Percentiles rank a stretch among this genome's conserved stretches.
phyloP scores from a whole-genome alignment of 2,113 vertebrate genomes.

The Heterocephalus glaber region DNA sequence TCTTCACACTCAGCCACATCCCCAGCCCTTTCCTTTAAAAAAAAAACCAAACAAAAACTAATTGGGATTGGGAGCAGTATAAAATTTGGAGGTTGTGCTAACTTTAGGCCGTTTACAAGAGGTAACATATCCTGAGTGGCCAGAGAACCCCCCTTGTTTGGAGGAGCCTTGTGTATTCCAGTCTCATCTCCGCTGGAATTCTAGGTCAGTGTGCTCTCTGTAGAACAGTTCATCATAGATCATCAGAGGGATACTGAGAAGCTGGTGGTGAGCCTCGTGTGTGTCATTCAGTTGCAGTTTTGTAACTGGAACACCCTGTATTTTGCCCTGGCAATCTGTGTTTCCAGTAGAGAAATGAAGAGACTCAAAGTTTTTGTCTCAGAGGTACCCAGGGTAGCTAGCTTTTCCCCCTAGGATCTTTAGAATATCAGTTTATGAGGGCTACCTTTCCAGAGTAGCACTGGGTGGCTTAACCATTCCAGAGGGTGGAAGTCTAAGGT shows the following conservation, averaged over 20 bases:
- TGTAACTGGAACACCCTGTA: neutral
- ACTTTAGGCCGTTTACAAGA: conserved; percentile 4
- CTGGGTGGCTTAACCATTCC: neutral
- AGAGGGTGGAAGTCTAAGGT: neutral
- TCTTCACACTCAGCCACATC: neutral
- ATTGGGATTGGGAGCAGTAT: neutral
- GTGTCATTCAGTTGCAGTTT: neutral
- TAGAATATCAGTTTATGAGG: neutral
- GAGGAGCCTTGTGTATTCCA: neutral
- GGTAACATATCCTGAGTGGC: neutral
- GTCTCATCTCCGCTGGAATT: neutral
- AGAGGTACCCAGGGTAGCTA: neutral
- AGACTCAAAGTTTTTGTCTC: neutral
- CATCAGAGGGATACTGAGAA: neutral
- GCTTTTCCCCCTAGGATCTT: neutral
- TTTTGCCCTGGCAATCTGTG: neutral
- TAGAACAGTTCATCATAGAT: too few relatives aligned
- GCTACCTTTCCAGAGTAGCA: neutral
- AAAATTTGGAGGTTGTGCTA: conserved; percentile 11
- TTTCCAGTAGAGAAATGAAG: neutral
- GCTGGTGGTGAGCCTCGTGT: neutral
- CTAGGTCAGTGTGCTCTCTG: neutral
- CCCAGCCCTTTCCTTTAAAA: neutral
- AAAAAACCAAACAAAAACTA: neutral
- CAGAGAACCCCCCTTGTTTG: neutral